Evolutionary conservation across 2,797 vertebrate genomes (phyloP), one percentile per base, ranked within the genome.

Genomic region (Catostomus latipinnis): DNA sequence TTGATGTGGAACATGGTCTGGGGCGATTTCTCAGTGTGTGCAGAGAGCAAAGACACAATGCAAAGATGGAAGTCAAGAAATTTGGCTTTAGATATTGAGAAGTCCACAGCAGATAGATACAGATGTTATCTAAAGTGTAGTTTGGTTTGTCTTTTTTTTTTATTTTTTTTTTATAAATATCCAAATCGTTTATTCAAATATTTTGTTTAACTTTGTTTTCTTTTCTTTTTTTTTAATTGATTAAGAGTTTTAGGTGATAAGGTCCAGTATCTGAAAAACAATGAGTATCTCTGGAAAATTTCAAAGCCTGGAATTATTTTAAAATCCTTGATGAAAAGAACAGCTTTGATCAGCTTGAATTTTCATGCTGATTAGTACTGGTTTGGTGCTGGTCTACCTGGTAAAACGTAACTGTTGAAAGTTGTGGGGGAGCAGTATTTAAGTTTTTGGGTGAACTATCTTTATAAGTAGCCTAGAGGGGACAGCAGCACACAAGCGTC

Each of bases 1-100:
- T 57, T 63, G 65, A 65, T 54, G 46, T 76, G 45, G 54, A 76
- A 68, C 74, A 76, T 69, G 54, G 65, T 76, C 74, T 69, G 54
- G 68, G 74, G 74, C 74, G 4, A 69, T 69, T 69, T 76, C 46
- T 68, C 65, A 69, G 18, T 34, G 12, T 50, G 65, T 54, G 56
- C 65, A 50, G 18, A 69, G 54, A 69, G 54, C 54, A 76, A 68
- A 34, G 34, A 58, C 6, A 1, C 53, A 68, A 12, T 2, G 43
- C 43, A 46, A 48, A 4, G 7, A 65, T 65, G 54, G 45, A 76
- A 76, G 74, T 68, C 74, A 60, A 76, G 65, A 60, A 50, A 50
- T 68, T 52, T 69, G 54, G 54, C 65, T 76, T 60, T 34, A 34
- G 34, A 34, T 2, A 34, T 34, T 4, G 54, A 58, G 62, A 76